These are phyloP conservation scores for Corvus moneduloides DNA, from an alignment of 2,113 vertebrate genomes.

Conservation along the genomic window DNA sequence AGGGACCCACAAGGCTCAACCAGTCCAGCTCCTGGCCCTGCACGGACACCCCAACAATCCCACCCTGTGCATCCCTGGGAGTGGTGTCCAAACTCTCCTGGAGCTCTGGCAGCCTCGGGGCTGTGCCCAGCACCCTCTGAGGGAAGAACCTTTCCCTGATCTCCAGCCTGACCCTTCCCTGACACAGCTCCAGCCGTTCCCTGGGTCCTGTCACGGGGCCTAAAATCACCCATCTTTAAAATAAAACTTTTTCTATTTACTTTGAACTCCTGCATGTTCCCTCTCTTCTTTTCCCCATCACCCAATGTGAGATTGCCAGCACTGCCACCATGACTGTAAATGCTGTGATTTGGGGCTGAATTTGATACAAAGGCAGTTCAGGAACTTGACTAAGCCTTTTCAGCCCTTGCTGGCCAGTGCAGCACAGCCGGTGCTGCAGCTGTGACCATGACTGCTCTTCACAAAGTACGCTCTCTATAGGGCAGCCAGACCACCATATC, in stretches of 20 bases:
- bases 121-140: background rate
- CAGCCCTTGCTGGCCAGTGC: background rate
- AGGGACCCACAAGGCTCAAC: fast-evolving
- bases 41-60: background rate
- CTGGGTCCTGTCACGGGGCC: background rate
- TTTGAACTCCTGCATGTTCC: background rate
- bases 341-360: background rate
- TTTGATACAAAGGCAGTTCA: background rate
- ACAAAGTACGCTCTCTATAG: background rate
- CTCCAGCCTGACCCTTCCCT: fast-evolving
- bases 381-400: background rate
- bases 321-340: background rate
- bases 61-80: background rate
- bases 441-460: background rate
- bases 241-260: background rate
- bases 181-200: background rate
- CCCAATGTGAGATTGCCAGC: background rate
- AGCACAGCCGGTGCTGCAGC: background rate
- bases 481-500: background rate
- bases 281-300: background rate
- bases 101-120: background rate
- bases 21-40: fast-evolving
- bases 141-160: background rate
- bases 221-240: background rate
- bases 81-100: background rate